Conservation (phyloP, 2,888 invertebrate species). For the Scaeva pyrastri region DNA sequence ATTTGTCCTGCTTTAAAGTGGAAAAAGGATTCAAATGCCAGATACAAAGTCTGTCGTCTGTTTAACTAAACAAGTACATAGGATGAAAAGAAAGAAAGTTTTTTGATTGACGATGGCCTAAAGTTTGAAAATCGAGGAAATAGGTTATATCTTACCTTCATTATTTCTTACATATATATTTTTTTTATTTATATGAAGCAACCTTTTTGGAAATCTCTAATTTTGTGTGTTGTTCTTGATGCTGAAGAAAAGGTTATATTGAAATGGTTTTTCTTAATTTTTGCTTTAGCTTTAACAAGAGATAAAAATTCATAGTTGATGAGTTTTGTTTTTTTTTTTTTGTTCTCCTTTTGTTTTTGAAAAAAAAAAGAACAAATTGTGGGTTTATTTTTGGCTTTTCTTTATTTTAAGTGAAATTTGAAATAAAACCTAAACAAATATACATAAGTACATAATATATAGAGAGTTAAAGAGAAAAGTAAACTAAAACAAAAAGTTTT, state of each 20-base stretch:
- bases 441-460: too few species aligned
- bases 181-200: background rate
- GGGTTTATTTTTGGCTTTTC: background rate
- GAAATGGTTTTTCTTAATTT: slow-evolving; percentile 10
- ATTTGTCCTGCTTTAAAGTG: background rate
- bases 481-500: background rate
- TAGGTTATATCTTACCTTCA: slow-evolving; percentile 7
- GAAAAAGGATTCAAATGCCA: slow-evolving; percentile 31
- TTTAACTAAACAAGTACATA: slow-evolving; percentile 23
- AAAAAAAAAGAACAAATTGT: background rate
- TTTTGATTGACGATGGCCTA: slow-evolving; percentile 34
- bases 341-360: background rate
- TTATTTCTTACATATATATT: background rate
- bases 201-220: background rate
- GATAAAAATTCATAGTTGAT: slow-evolving; percentile 8
- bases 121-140: background rate
- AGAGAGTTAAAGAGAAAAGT: background rate
- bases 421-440: background rate
- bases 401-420: background rate
- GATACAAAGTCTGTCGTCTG: slow-evolving; percentile 3
- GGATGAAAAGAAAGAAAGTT: slow-evolving; percentile 5
- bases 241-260: slow-evolving; percentile 3
- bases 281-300: background rate
- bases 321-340: background rate
- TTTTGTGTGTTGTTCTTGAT: background rate